These are phyloP conservation scores for Balanococcus diminutus DNA, from an alignment of 2,888 invertebrate species.

Conservation along the genomic window DNA sequence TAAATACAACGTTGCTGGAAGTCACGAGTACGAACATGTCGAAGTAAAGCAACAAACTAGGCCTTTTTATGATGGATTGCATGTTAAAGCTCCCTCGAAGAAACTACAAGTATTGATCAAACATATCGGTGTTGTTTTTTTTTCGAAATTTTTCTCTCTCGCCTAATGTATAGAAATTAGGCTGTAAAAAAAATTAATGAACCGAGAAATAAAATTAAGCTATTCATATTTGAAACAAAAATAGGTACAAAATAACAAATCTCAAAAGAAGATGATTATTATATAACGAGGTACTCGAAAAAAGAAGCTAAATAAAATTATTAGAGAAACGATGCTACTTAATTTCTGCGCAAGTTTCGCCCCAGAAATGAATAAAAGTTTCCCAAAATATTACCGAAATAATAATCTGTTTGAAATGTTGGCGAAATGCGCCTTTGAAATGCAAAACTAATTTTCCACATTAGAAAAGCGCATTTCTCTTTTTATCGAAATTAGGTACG, in stretches of 20 bases:
- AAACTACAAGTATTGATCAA: not conserved
- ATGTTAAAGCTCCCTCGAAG: not conserved
- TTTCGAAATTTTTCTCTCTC: not conserved
- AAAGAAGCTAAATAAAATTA: not conserved
- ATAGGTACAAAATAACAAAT: not conserved
- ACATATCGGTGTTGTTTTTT: not conserved
- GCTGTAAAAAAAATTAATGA: not conserved
- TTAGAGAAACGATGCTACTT: not conserved
- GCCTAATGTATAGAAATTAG: not conserved
- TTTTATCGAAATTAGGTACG: constrained; percentile 26
- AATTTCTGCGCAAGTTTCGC: not conserved
- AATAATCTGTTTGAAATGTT: not conserved
- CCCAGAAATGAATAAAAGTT: not conserved
- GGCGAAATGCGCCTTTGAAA: not conserved
- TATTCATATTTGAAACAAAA: not conserved
- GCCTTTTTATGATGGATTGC: constrained; percentile 8
- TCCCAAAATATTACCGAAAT: not conserved
- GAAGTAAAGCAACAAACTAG: not conserved
- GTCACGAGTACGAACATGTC: not conserved
- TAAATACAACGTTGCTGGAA: not conserved
- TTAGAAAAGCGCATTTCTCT: not conserved
- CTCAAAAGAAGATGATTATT: not conserved
- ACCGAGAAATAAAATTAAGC: not conserved
- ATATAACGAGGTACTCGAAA: not conserved
- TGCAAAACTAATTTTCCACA: not conserved